A percentile compares a stretch with the other conserved stretches of the same genome.
Conservation (phyloP, 2,797 vertebrate species). For the Anguilla marmorata region DNA sequence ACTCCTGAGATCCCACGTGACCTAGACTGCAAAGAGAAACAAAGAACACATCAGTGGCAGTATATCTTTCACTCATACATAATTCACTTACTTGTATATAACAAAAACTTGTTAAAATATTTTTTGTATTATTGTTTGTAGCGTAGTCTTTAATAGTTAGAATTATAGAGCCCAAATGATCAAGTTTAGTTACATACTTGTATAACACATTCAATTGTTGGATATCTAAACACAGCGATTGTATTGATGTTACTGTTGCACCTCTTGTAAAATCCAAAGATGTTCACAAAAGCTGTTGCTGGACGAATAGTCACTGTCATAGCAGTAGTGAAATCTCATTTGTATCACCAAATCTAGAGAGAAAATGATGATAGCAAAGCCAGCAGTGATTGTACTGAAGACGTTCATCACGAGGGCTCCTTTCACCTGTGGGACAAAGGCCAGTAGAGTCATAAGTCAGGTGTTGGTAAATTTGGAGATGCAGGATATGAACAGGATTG, state of each 20-base stretch:
- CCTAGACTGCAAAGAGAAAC: not conserved
- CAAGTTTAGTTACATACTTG: not conserved
- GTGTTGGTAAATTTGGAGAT: not conserved
- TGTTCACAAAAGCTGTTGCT: not conserved
- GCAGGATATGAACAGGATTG: not conserved
- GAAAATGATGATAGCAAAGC: not conserved
- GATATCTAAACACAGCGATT: not conserved
- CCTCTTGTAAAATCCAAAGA: not conserved
- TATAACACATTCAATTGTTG: not conserved
- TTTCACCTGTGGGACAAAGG: constrained; percentile 9
- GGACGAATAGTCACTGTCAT: not conserved
- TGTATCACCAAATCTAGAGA: not conserved
- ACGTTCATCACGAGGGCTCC: constrained; percentile 14
- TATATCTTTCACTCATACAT: not conserved
- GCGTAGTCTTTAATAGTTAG: not conserved
- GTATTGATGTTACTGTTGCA: not conserved
- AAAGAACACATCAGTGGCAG: not conserved
- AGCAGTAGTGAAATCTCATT: not conserved
- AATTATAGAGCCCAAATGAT: no score
- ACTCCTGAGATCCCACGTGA: not conserved
- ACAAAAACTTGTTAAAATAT: not conserved
- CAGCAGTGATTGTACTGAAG: constrained; percentile 5
- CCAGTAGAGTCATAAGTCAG: not conserved
- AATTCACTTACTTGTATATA: not conserved
- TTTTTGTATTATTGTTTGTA: not conserved